Conservation (phyloP, 1,140 invertebrate species). For the Acromyrmex charruanus region DNA sequence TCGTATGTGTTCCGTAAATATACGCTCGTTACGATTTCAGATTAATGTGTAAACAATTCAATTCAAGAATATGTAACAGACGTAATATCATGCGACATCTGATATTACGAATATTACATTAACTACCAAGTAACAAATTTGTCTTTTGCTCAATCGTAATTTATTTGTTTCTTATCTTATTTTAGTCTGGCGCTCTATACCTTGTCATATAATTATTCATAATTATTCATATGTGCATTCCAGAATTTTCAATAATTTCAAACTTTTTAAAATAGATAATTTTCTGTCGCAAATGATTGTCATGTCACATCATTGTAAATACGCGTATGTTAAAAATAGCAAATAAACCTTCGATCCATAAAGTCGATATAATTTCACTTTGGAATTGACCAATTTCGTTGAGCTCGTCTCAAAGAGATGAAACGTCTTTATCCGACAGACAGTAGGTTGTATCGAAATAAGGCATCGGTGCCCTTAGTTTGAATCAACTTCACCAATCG, state of each 20-base stretch:
- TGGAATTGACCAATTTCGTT: neutral
- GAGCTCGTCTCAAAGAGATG: neutral
- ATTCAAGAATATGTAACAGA: neutral
- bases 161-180: neutral
- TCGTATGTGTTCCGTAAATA: neutral
- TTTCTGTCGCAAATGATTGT: neutral
- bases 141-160: too few species aligned
- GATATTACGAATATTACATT: neutral
- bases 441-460: neutral
- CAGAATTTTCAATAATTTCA: neutral
- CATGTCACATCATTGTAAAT: neutral
- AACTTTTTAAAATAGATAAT: neutral
- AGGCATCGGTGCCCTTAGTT: slow-evolving; percentile 9
- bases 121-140: neutral
- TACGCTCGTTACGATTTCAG: neutral
- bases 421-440: neutral
- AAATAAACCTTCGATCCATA: neutral
- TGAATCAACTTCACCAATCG: slow-evolving; percentile 41
- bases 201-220: neutral
- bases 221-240: too few species aligned
- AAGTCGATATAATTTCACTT: neutral
- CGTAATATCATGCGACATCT: neutral
- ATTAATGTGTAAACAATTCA: neutral
- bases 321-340: neutral
- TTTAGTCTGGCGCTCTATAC: neutral